Percentiles rank a stretch among this genome's conserved stretches.
phyloP scores from a whole-genome alignment of 2,113 vertebrate species.

The Galemys pyrenaicus region DNA sequence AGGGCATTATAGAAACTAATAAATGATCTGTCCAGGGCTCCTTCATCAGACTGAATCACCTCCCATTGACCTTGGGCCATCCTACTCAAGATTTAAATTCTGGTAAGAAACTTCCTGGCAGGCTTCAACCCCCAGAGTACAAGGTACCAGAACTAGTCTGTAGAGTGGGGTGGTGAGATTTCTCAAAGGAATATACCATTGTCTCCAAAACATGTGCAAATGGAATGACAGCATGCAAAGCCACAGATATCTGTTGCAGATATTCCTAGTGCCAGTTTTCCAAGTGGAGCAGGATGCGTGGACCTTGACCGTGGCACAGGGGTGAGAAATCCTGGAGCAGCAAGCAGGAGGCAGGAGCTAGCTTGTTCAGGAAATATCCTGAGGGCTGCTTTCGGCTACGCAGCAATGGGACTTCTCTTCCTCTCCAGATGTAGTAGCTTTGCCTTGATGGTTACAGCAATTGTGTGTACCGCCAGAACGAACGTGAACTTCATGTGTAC shows the following conservation, averaged over 20 bases:
- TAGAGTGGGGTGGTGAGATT: not conserved
- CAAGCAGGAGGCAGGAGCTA: not conserved
- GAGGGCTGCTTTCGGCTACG: accelerated
- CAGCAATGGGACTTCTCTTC: not conserved
- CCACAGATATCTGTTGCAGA: not conserved
- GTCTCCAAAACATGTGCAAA: not conserved
- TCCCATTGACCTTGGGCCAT: not conserved
- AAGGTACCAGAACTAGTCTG: not conserved
- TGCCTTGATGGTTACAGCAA: not conserved
- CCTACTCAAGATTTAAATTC: not conserved
- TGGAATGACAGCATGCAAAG: not conserved
- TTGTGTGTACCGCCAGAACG: no score
- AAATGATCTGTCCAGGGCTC: not conserved
- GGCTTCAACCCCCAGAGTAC: not conserved
- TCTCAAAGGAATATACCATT: not conserved
- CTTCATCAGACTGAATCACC: not conserved
- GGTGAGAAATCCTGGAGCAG: not conserved
- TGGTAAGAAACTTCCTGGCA: not conserved
- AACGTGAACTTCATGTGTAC: accelerated
- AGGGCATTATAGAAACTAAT: not conserved
- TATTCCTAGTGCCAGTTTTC: not conserved
- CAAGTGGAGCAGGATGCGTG: not conserved
- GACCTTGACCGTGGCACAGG: not conserved
- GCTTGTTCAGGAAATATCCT: not conserved
- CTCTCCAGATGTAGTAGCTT: not conserved